Evolutionary conservation across 2,888 invertebrate species (phyloP).

Genomic region (Boloria euphrosyne): DNA sequence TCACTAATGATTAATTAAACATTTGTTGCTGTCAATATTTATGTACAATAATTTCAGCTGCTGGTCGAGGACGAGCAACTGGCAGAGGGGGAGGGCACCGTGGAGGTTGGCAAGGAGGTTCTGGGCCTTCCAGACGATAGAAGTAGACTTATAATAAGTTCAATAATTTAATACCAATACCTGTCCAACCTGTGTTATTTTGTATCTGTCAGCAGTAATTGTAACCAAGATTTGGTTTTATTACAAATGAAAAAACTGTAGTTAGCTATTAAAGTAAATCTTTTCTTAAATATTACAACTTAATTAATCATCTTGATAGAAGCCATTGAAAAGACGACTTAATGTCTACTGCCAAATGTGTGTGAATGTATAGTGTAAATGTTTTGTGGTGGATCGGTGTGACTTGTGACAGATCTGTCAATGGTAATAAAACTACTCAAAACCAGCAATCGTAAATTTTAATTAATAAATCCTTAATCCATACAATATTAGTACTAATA

Average conservation of each 20-base stretch:
- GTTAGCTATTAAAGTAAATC: too few relatives aligned
- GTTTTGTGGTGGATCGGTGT: neutral
- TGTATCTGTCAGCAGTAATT: neutral
- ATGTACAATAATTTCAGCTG: constrained; percentile 63
- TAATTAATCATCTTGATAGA: too few relatives aligned
- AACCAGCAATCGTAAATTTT: neutral
- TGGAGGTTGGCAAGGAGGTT: constrained; percentile 86
- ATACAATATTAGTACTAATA: too few relatives aligned
- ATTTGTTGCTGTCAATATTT: too few relatives aligned
- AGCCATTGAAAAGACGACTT: neutral
- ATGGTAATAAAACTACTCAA: constrained; percentile 1
- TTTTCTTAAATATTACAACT: too few relatives aligned
- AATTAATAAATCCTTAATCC: too few relatives aligned
- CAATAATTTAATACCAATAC: constrained; percentile 6
- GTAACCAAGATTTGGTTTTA: neutral
- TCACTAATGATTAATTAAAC: too few relatives aligned
- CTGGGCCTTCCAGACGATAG: constrained; percentile 73
- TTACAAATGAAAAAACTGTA: too few relatives aligned
- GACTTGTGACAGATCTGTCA: neutral
- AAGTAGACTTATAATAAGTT: constrained; percentile 10
- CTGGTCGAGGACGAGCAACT: constrained; percentile 84
- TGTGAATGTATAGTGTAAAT: constrained; percentile 7
- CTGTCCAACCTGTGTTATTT: constrained; percentile 5
- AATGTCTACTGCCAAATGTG: neutral
- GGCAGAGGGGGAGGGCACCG: constrained; percentile 75